phyloP scores from a whole-genome alignment of 2,113 vertebrate genomes.

The Craseonycteris thonglongyai region DNA sequence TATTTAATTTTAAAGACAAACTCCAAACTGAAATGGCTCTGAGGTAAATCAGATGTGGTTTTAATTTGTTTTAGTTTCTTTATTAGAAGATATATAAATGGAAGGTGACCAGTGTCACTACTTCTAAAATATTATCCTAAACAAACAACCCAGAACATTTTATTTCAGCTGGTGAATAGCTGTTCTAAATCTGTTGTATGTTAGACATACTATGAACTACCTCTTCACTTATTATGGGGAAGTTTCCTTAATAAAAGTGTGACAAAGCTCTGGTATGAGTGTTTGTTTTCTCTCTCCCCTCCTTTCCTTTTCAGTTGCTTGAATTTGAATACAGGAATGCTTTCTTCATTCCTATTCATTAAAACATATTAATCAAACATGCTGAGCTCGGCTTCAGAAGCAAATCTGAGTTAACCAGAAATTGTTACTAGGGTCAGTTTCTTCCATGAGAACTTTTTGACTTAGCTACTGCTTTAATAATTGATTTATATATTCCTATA shows the following conservation, averaged over 20 bases:
- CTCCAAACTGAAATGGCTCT: slow-evolving; percentile 57
- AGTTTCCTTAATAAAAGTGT: slow-evolving; percentile 71
- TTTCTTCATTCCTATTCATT: not conserved
- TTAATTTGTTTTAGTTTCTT: slow-evolving; percentile 52
- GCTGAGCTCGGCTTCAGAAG: not conserved
- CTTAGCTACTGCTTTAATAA: not conserved
- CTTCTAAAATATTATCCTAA: slow-evolving; percentile 61
- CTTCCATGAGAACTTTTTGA: not conserved
- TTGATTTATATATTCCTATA: not conserved
- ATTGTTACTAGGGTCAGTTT: not conserved
- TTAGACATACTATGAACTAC: slow-evolving; percentile 79
- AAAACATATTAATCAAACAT: not conserved
- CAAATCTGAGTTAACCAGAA: not conserved
- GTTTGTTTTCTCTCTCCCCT: slow-evolving; percentile 27
- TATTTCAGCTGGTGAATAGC: slow-evolving; percentile 70
- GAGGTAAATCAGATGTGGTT: slow-evolving; percentile 62
- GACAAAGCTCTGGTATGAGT: slow-evolving; percentile 65
- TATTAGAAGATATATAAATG: slow-evolving; percentile 49
- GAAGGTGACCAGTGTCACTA: slow-evolving; percentile 45
- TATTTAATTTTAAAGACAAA: slow-evolving; percentile 66
- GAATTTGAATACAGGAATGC: slow-evolving; percentile 3
- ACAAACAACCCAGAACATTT: slow-evolving; percentile 64
- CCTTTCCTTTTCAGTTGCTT: not conserved
- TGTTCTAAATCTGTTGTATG: slow-evolving; percentile 71
- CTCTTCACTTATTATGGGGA: slow-evolving; percentile 79